Percentiles rank a stretch among this genome's conserved stretches.
phyloP scores from a whole-genome alignment of 2,797 vertebrate genomes.

The Adrianichthys oophorus region DNA sequence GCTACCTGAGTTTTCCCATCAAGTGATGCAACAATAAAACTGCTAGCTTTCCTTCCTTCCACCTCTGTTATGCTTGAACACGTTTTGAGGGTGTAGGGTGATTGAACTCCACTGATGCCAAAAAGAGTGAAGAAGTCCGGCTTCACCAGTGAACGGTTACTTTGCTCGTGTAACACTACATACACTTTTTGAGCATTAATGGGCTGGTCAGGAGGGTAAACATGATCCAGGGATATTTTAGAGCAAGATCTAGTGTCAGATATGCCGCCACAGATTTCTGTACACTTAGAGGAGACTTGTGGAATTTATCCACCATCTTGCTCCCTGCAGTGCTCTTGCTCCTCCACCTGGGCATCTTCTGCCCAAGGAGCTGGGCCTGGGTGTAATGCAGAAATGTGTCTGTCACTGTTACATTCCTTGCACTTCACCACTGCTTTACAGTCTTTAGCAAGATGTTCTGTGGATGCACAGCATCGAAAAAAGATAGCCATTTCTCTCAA shows the following conservation, averaged over 20 bases:
- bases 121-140: neutral
- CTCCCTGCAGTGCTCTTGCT: neutral
- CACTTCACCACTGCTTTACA: neutral
- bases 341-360: neutral
- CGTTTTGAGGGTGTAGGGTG: neutral
- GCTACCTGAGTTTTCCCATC: neutral
- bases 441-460: neutral
- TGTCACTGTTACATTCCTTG: neutral
- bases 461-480: neutral
- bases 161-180: neutral
- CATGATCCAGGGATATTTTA: neutral
- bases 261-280: neutral
- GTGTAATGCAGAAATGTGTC: neutral
- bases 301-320: neutral
- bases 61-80: too few species aligned
- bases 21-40: slow-evolving; percentile 1
- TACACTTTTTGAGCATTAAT: neutral
- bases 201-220: neutral
- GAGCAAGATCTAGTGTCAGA: neutral
- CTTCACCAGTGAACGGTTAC: neutral
- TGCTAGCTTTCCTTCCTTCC: neutral
- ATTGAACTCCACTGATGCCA: neutral
- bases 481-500: neutral
- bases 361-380: neutral
- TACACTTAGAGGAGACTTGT: neutral